phyloP scores from a whole-genome alignment of 2,797 vertebrate genomes.

The Anabas testudineus region DNA sequence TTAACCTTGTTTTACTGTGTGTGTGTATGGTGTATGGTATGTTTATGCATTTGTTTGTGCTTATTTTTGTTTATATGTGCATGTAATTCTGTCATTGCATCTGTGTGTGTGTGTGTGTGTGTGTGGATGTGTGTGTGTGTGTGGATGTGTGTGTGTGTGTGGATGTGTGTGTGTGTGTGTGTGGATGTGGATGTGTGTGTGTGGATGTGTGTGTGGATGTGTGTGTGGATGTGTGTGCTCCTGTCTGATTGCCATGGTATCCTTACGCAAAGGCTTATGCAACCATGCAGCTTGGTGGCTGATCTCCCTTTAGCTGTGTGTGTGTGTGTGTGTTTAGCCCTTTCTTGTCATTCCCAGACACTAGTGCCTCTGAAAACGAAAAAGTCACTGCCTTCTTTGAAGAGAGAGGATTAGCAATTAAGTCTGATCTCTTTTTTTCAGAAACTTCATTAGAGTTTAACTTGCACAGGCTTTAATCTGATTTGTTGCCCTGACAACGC shows the following conservation, averaged over 20 bases:
- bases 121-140: constrained; percentile 41
- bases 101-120: constrained; percentile 1
- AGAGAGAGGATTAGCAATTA: constrained; percentile 71
- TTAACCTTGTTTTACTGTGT: too few relatives aligned
- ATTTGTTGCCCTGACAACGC: constrained; percentile 70
- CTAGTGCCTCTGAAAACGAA: constrained; percentile 43
- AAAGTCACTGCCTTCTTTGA: constrained; percentile 59
- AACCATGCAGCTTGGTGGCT: constrained; percentile 65
- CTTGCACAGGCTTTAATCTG: constrained; percentile 76
- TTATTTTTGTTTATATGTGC: background rate
- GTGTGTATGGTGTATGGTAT: background rate
- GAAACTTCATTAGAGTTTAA: constrained; percentile 77
- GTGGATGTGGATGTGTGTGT: constrained; percentile 23
- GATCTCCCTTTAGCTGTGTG: constrained; percentile 34
- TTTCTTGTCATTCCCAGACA: constrained; percentile 60
- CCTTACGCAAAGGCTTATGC: constrained; percentile 63
- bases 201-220: background rate
- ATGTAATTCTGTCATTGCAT: constrained; percentile 9
- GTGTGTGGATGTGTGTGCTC: constrained; percentile 44
- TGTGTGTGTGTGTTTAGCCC: constrained; percentile 19
- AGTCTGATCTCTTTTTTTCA: constrained; percentile 60
- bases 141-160: constrained; percentile 13
- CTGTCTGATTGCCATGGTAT: constrained; percentile 66
- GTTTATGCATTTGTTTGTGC: background rate
- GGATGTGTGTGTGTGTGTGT: constrained; percentile 31